These are phyloP conservation scores for Oceanodroma leucorhoa DNA, from an alignment of 2,797 vertebrate genomes.

Conservation along the genomic window DNA sequence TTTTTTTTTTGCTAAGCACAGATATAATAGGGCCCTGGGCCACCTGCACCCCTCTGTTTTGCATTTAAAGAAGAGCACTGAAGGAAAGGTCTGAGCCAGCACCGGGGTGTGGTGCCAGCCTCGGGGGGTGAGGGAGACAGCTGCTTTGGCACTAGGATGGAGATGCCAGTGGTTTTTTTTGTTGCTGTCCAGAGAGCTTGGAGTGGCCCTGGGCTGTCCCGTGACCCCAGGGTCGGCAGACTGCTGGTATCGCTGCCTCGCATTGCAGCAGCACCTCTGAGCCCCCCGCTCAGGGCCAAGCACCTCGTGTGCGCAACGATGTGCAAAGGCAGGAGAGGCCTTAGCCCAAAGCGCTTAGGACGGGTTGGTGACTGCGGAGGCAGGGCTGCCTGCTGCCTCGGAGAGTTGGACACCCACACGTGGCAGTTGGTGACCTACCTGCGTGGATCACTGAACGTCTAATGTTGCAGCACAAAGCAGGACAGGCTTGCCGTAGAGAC, in stretches of 20 bases:
- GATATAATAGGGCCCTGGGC: background rate
- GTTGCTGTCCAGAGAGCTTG: background rate
- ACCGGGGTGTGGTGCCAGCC: background rate
- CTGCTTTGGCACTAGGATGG: background rate
- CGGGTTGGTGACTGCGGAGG: fast-evolving
- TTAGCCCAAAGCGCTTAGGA: background rate
- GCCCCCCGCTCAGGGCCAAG: background rate
- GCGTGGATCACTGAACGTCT: background rate
- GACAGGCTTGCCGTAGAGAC: background rate
- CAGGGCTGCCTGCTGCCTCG: background rate
- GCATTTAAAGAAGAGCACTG: background rate
- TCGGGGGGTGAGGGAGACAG: background rate
- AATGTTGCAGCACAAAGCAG: background rate
- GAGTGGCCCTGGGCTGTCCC: background rate
- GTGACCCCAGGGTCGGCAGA: background rate
- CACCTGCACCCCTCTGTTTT: background rate
- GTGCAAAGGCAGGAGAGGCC: background rate
- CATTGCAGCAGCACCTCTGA: background rate
- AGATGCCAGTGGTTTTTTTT: background rate
- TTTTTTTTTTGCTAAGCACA: background rate
- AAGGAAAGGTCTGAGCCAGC: background rate
- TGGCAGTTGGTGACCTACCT: background rate
- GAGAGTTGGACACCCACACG: background rate
- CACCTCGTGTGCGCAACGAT: background rate
- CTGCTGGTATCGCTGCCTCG: background rate